These are phyloP conservation scores for Epicauta chinensis DNA, from an alignment of 1,140 invertebrate genomes.

Conservation along the genomic window DNA sequence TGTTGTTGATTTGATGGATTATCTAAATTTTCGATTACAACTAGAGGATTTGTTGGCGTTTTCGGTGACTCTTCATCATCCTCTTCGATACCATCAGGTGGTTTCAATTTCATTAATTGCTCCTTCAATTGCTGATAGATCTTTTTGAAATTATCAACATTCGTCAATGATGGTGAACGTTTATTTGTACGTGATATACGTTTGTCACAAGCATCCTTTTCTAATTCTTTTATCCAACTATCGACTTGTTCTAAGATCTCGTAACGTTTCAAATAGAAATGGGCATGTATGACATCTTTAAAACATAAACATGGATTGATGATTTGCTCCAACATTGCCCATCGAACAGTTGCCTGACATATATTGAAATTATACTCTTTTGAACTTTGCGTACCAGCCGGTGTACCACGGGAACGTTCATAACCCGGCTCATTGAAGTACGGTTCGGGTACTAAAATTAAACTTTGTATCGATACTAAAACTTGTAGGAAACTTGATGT, in stretches of 20 bases:
- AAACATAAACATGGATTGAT: slow-evolving; percentile 88
- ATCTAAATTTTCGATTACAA: neutral
- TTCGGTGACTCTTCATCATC: slow-evolving; percentile 38
- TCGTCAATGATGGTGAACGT: slow-evolving; percentile 16
- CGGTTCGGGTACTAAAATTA: slow-evolving; percentile 92
- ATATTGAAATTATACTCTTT: slow-evolving; percentile 95
- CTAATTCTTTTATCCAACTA: slow-evolving; percentile 84
- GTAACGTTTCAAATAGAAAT: slow-evolving; percentile 91
- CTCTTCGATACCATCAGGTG: slow-evolving; percentile 43
- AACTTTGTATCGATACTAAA: slow-evolving; percentile 90
- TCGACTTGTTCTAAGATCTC: slow-evolving; percentile 86
- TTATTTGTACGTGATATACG: slow-evolving; percentile 54
- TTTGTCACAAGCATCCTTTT: slow-evolving; percentile 65
- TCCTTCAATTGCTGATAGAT: slow-evolving; percentile 32
- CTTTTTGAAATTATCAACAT: slow-evolving; percentile 27
- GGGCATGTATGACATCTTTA: slow-evolving; percentile 86
- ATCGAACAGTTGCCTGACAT: slow-evolving; percentile 88
- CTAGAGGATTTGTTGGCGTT: slow-evolving; percentile 11
- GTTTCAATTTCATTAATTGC: slow-evolving; percentile 49
- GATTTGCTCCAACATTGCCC: slow-evolving; percentile 94
- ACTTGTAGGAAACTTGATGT: slow-evolving; percentile 96
- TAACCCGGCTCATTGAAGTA: slow-evolving; percentile 99
- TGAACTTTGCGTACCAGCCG: slow-evolving; percentile 79
- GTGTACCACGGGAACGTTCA: slow-evolving; percentile 84
- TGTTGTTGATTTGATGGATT: slow-evolving; percentile 22